phyloP scores from a whole-genome alignment of 2,113 vertebrate genomes.

The Rhadina sibilatrix region DNA sequence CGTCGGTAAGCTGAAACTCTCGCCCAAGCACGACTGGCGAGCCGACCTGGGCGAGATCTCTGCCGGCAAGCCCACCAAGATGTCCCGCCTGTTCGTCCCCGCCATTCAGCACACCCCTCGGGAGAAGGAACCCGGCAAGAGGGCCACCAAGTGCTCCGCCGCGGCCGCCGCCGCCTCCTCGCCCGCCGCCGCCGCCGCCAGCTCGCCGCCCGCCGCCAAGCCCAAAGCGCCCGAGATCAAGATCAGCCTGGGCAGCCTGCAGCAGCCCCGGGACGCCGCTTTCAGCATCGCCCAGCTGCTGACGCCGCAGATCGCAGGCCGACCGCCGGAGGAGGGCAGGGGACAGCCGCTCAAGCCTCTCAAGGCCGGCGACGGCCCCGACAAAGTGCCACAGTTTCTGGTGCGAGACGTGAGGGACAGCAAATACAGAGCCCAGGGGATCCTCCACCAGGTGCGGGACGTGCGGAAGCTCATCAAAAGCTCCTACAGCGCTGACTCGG shows the following conservation, averaged over 20 bases:
- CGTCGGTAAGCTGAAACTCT: conserved; percentile 56
- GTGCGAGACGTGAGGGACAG: conserved; percentile 89
- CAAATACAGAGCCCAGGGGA: conserved; percentile 82
- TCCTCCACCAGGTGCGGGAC: conserved; percentile 92
- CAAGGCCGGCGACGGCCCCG: conserved; percentile 77
- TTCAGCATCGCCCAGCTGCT: conserved; percentile 85
- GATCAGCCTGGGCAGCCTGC: conserved; percentile 83
- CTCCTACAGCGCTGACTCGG: conserved; percentile 83
- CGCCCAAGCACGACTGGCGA: conserved; percentile 60
- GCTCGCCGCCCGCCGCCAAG: neutral
- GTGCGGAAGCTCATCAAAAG: conserved; percentile 94
- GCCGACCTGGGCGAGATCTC: conserved; percentile 73
- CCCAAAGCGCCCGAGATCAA: conserved; percentile 87
- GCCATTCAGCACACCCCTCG: conserved; percentile 81
- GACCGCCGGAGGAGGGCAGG: conserved; percentile 72
- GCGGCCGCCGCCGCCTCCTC: neutral
- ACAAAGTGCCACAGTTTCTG: conserved; percentile 90
- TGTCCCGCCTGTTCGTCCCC: conserved; percentile 93
- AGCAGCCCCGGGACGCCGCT: conserved; percentile 70
- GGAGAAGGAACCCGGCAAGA: conserved; percentile 70
- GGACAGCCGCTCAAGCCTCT: conserved; percentile 60
- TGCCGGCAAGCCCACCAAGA: conserved; percentile 80
- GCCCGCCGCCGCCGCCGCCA: neutral
- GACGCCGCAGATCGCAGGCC: conserved; percentile 74
- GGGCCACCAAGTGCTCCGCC: conserved; percentile 67